Conservation (phyloP, 2,888 invertebrate genomes). For the Molanna angustata region DNA sequence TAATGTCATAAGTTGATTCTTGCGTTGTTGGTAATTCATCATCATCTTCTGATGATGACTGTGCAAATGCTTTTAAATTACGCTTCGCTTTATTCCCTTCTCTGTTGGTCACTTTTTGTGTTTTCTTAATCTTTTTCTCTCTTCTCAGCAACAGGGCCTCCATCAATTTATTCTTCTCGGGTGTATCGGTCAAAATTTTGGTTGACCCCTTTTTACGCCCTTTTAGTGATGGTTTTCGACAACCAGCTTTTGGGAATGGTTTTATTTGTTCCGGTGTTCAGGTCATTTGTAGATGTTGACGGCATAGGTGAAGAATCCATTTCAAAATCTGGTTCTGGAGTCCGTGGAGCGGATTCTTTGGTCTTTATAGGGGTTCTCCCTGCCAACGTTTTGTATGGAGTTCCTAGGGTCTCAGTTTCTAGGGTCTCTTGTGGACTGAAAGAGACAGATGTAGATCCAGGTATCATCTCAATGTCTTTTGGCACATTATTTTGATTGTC, state of each 20-base stretch:
- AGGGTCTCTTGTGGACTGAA: slow-evolving; percentile 4
- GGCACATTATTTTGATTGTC: slow-evolving; percentile 1
- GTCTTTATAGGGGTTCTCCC: no score
- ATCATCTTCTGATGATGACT: neutral
- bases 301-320: no score
- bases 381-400: slow-evolving; percentile 4
- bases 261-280: no score
- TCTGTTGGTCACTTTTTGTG: neutral
- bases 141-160: neutral
- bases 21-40: neutral
- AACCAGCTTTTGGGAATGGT: no score
- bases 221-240: neutral
- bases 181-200: neutral
- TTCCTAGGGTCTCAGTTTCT: neutral
- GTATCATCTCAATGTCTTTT: slow-evolving; percentile 4
- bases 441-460: slow-evolving; percentile 3
- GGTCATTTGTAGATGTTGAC: no score
- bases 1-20: neutral
- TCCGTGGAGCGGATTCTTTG: no score
- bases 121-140: neutral
- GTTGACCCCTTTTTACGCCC: neutral
- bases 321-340: no score
- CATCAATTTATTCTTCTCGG: neutral
- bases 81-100: neutral
- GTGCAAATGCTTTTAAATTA: neutral